phyloP scores from a whole-genome alignment of 2,888 invertebrate species.

The Bombylius discolor region DNA sequence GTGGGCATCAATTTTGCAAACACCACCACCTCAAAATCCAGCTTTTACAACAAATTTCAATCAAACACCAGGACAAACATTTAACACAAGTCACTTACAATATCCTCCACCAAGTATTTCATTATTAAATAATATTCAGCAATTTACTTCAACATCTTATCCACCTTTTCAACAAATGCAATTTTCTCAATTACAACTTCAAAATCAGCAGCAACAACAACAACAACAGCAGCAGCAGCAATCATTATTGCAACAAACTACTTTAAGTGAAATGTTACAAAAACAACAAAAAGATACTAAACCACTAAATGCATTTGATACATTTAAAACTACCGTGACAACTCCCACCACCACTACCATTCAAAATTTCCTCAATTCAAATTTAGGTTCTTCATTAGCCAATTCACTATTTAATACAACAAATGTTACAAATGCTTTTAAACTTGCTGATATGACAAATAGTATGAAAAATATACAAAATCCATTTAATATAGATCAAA shows the following conservation, averaged over 20 bases:
- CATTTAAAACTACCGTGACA: too few species aligned
- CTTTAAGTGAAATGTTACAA: too few species aligned
- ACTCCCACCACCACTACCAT: neutral
- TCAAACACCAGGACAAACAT: neutral
- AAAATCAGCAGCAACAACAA: neutral
- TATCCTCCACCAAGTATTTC: constrained; percentile 12
- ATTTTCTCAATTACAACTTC: neutral
- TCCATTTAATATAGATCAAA: constrained; percentile 6
- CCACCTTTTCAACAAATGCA: constrained; percentile 1
- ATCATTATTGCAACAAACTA: too few species aligned
- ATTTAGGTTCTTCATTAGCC: neutral
- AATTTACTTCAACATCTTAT: neutral
- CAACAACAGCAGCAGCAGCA: too few species aligned
- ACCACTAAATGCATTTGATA: too few species aligned
- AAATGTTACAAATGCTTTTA: neutral
- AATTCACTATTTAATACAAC: neutral
- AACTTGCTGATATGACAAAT: too few species aligned
- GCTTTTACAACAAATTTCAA: neutral
- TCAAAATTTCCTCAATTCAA: constrained; percentile 5
- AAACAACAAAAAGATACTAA: too few species aligned
- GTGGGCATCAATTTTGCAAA: neutral
- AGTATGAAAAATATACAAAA: constrained; percentile 5
- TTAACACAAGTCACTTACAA: neutral
- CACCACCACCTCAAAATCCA: constrained; percentile 1
- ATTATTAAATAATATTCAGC: neutral